Base-by-base conservation (phyloP, 2,888 invertebrate genomes). In the Epirrita christyi region DNA sequence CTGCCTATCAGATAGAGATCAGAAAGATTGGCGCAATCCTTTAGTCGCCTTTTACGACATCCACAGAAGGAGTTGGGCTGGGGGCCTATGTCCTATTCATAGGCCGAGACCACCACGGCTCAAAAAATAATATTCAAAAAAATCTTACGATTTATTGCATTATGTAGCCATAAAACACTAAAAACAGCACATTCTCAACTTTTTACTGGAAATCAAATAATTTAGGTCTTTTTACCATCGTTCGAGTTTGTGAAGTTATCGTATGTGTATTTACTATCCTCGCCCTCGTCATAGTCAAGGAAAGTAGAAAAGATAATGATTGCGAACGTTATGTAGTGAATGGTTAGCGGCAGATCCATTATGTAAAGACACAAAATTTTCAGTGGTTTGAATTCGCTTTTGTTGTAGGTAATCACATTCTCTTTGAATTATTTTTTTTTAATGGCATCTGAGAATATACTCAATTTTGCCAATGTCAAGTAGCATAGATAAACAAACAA, bases 291-390 rank as follows among this genome's bases (percentile, higher is more conserved):
- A 15, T 55, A 48, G 9, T 61, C 61, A 37, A 61, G 61, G 11
- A 70, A 10, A 28, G 64, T 62, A 44, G 64, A 63, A 54, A 73
- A 76, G 37, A 76, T 6, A 15, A 83, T 65, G 38, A 79, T 27
- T 6, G 73, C 66, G 37, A 78, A 64, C 0, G 78, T 73, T 14
- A 78, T 38, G 47, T 75, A 80, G 65, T 83, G 83, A 42, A 80
- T 66, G n/a, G 73, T 40, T 55, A 71, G 55, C 34, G 73, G 48
- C 38, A 72, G 38, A 62, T 80, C 73, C 79, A 84, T 83, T 58
- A 53, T 60, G 48, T 45, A 27, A 9, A 60, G 53, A 46, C 42
- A 43, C 58, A 56, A 53, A 66, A 61, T 63, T 62, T 56, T 52
- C n/a, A n/a, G n/a, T n/a, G n/a, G 59, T 64, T 58, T 32, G 36